A percentile compares a stretch with the other conserved stretches of the same genome.
Evolutionary conservation across 2,888 invertebrate species (phyloP).

Genomic region (Fragum whitleyi): DNA sequence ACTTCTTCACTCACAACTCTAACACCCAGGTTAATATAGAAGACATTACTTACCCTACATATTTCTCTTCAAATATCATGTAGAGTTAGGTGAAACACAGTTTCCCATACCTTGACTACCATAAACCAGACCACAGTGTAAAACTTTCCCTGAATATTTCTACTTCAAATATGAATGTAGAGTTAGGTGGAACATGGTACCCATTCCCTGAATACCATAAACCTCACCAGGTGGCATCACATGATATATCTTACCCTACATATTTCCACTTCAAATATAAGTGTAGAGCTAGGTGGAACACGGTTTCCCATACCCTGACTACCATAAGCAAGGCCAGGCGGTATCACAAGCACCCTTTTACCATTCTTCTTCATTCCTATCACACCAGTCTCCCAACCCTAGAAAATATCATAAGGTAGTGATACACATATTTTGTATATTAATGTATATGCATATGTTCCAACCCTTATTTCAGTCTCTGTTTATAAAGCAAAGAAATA

Average conservation of each 20-base stretch:
- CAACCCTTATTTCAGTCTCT: too few relatives aligned
- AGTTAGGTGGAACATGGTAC: too few relatives aligned
- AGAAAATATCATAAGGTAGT: constrained; percentile 26
- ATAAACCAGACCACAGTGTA: too few relatives aligned
- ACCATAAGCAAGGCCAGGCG: constrained; percentile 82
- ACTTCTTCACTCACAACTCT: too few relatives aligned
- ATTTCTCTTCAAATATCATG: constrained; percentile 82
- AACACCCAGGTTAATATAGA: too few relatives aligned
- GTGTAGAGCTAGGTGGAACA: constrained; percentile 82
- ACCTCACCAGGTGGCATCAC: too few relatives aligned
- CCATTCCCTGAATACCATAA: too few relatives aligned
- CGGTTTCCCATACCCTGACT: constrained; percentile 79
- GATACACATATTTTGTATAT: neutral
- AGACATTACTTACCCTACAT: constrained; percentile 77
- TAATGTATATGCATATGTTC: too few relatives aligned
- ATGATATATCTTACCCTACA: constrained; percentile 78
- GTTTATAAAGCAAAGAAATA: too few relatives aligned
- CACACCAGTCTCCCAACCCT: constrained; percentile 84
- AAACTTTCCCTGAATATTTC: too few relatives aligned
- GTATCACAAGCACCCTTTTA: constrained; percentile 81
- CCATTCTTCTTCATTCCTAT: constrained; percentile 84
- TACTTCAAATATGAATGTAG: too few relatives aligned
- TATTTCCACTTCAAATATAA: constrained; percentile 83
- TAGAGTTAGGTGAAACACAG: constrained; percentile 64
- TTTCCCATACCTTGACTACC: too few relatives aligned